phyloP scores from a whole-genome alignment of 2,888 invertebrate species.

The Tethea ocularis region DNA sequence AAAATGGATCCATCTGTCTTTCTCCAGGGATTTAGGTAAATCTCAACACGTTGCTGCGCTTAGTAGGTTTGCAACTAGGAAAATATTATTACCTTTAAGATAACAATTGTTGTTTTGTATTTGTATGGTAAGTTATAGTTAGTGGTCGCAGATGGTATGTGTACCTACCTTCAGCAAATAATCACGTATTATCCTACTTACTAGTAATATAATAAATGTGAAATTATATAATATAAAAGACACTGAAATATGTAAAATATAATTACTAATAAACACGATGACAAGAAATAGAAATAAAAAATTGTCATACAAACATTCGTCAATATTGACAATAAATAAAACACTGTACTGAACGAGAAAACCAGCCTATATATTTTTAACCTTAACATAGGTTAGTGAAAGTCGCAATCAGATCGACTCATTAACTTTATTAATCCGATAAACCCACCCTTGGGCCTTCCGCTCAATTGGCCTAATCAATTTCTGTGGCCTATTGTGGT shows the following conservation, averaged over 20 bases:
- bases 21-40: background rate
- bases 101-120: background rate
- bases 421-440: conserved; percentile 27
- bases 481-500: conserved; percentile 15
- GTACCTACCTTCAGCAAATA: no score
- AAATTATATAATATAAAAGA: no score
- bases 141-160: no score
- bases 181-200: no score
- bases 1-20: conserved; percentile 9
- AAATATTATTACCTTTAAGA: background rate
- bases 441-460: conserved; percentile 13
- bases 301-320: no score
- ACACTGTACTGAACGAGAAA: background rate
- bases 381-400: background rate
- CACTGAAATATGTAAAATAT: no score
- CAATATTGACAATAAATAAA: no score
- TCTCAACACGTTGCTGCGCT: background rate
- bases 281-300: no score
- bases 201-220: no score
- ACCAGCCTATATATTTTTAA: background rate
- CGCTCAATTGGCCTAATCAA: conserved; percentile 18
- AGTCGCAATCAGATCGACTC: conserved; percentile 18
- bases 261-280: no score
- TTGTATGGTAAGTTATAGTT: no score
- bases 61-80: background rate